A percentile compares a stretch with the other conserved stretches of the same genome.
These are phyloP conservation scores for Venustoraphidia nigricollis DNA, from an alignment of 2,888 invertebrate genomes.

Conservation along the genomic window DNA sequence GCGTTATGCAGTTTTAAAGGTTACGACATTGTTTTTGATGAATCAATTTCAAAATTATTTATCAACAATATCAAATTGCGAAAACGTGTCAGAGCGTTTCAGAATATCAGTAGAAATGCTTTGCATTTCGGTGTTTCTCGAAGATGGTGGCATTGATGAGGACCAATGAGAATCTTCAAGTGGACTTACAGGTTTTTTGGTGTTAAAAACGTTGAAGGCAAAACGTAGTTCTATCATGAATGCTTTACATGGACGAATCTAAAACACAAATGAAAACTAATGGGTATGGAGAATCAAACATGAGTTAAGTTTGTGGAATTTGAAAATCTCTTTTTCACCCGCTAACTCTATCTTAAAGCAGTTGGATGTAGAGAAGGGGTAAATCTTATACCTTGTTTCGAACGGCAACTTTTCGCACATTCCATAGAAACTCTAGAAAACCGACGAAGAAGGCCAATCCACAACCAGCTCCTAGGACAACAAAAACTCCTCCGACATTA, in stretches of 20 bases:
- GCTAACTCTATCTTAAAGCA: too few relatives aligned
- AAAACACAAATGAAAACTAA: constrained; percentile 14
- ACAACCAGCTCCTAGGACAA: constrained; percentile 65
- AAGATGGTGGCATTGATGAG: background rate
- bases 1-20: too few relatives aligned
- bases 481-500: constrained; percentile 85
- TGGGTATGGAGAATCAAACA: background rate
- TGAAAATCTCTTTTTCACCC: too few relatives aligned
- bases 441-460: constrained; percentile 59
- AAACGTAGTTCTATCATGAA: constrained; percentile 54
- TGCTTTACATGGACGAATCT: constrained; percentile 56
- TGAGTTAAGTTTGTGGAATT: too few relatives aligned
- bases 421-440: constrained; percentile 71
- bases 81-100: background rate
- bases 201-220: constrained; percentile 54
- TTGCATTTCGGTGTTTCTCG: background rate
- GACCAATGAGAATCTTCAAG: background rate
- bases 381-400: constrained; percentile 48
- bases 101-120: constrained; percentile 1
- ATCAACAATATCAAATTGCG: background rate
- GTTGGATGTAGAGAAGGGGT: too few relatives aligned
- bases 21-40: too few relatives aligned
- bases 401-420: constrained; percentile 61
- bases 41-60: too few relatives aligned
- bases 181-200: constrained; percentile 44